Evolutionary conservation across 2,888 invertebrate species (phyloP).

Genomic region (Ophion obscuratus): DNA sequence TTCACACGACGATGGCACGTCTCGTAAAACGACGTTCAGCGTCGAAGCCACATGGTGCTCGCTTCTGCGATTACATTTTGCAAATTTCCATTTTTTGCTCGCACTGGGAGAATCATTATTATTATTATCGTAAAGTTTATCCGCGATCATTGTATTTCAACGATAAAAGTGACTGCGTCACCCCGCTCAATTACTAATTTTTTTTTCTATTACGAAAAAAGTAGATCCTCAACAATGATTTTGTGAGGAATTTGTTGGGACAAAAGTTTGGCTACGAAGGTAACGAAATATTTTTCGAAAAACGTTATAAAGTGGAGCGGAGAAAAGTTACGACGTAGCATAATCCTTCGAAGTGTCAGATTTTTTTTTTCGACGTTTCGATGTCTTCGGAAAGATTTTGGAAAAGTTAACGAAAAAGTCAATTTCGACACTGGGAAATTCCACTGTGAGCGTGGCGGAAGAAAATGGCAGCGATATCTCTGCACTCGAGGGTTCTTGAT

Average conservation of each 20-base stretch:
- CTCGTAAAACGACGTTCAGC: constrained; percentile 26
- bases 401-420: constrained; percentile 23
- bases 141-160: not conserved
- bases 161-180: not conserved
- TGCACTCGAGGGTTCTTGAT: constrained; percentile 82
- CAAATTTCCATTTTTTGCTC: not conserved
- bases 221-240: too few relatives aligned
- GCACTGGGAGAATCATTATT: not conserved
- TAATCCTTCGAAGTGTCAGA: not conserved
- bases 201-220: too few relatives aligned
- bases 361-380: not conserved
- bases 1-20: constrained; percentile 24
- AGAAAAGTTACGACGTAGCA: too few relatives aligned
- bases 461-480: constrained; percentile 6
- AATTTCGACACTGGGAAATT: constrained; percentile 16
- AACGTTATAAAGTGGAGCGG: too few relatives aligned
- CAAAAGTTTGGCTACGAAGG: too few relatives aligned
- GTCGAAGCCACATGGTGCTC: not conserved
- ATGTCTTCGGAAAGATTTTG: not conserved
- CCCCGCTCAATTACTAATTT: not conserved
- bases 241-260: too few relatives aligned
- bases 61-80: not conserved
- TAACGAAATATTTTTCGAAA: too few relatives aligned
- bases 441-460: constrained; percentile 16
- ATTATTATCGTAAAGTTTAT: not conserved